A percentile compares a stretch with the other conserved stretches of the same genome.
These are phyloP conservation scores for Drosophila greeni DNA, from an alignment of 2,888 invertebrate genomes.

Conservation along the genomic window DNA sequence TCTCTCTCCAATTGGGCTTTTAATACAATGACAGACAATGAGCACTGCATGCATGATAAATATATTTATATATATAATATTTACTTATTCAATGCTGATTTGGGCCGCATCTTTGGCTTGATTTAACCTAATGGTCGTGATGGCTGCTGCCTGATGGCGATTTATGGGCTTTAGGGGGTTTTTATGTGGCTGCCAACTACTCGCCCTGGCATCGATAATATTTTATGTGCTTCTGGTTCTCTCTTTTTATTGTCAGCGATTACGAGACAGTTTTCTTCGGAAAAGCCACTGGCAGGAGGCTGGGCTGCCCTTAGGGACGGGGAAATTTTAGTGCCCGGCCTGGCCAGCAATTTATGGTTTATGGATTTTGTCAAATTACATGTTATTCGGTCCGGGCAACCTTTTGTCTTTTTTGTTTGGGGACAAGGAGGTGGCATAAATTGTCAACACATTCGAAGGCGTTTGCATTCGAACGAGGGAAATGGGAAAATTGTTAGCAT, in stretches of 20 bases:
- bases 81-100: slow-evolving; percentile 32
- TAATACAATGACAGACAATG: slow-evolving; percentile 25
- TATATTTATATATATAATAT: no score
- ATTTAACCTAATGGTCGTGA: slow-evolving; percentile 46
- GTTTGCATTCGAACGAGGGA: slow-evolving; percentile 25
- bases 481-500: slow-evolving; percentile 27
- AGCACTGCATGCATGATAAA: slow-evolving; percentile 48
- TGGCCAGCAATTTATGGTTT: slow-evolving; percentile 69
- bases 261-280: slow-evolving; percentile 54
- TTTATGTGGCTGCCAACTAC: slow-evolving; percentile 55
- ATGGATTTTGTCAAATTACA: slow-evolving; percentile 73
- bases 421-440: slow-evolving; percentile 59
- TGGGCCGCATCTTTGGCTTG: slow-evolving; percentile 17
- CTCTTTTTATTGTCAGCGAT: slow-evolving; percentile 64
- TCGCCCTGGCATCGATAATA: slow-evolving; percentile 64
- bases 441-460: slow-evolving; percentile 56
- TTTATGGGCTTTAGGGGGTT: slow-evolving; percentile 67
- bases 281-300: slow-evolving; percentile 50
- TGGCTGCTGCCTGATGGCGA: slow-evolving; percentile 57
- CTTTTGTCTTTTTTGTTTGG: slow-evolving; percentile 57
- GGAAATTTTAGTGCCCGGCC: slow-evolving; percentile 59
- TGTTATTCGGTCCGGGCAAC: slow-evolving; percentile 41
- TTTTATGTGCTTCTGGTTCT: slow-evolving; percentile 55
- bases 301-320: slow-evolving; percentile 15
- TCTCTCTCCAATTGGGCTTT: slow-evolving; percentile 45